phyloP scores from a whole-genome alignment of 2,113 vertebrate species.

The Callopanchax toddi region DNA sequence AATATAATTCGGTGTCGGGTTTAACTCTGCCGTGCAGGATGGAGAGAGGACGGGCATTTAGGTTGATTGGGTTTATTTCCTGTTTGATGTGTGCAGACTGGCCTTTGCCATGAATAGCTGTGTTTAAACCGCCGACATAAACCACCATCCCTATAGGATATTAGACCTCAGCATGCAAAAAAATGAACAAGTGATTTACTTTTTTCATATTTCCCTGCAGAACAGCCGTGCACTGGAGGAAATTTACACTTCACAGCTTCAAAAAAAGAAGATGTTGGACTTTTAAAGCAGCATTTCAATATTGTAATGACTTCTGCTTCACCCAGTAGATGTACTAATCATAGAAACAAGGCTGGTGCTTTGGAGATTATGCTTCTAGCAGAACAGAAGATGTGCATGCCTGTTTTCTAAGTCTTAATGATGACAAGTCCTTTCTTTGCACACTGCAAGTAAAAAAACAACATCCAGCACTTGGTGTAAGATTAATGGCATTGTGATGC shows the following conservation, averaged over 20 bases:
- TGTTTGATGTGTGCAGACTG: conserved; percentile 1
- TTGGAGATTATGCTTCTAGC: conserved; percentile 13
- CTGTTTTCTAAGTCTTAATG: conserved; percentile 6
- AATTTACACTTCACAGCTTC: conserved; percentile 15
- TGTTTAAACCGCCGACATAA: conserved; percentile 8
- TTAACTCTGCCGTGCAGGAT: not conserved
- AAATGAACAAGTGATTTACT: not conserved
- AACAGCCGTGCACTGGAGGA: not conserved
- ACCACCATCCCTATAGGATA: not conserved
- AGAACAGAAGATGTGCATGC: conserved; percentile 18
- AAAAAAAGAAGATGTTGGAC: conserved; percentile 13
- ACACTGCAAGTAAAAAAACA: not conserved
- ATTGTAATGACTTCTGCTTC: not conserved
- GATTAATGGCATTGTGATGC: not conserved
- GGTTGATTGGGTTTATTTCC: conserved; percentile 4
- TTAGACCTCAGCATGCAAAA: no score
- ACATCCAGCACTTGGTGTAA: not conserved
- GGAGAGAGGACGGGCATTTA: not conserved
- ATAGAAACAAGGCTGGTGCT: conserved; percentile 12
- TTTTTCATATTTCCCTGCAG: not conserved
- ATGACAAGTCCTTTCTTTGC: no score
- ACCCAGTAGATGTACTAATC: conserved; percentile 8
- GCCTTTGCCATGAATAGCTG: not conserved
- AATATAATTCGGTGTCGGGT: no score
- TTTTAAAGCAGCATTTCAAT: conserved; percentile 4